Evolutionary conservation across 2,113 vertebrate genomes (phyloP), one percentile per base, ranked within the genome.

Genomic region (Phycodurus eques): DNA sequence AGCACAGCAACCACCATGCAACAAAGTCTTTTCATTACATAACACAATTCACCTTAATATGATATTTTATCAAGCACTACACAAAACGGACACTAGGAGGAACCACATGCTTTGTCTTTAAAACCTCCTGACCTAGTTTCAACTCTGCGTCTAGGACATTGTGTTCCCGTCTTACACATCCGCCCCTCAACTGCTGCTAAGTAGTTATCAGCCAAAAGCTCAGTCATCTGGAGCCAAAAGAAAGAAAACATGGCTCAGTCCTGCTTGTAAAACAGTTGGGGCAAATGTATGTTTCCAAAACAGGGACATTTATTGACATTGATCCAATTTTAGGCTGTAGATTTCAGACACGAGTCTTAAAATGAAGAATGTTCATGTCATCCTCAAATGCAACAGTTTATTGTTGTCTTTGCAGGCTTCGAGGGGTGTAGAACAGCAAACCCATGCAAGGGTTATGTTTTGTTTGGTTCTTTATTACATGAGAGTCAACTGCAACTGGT

Each of bases 91-190:
- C 92, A 89, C 85, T 57, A 89, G 92, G 86, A 87, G 90, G 91
- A 87, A 57, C 67, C 87, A 92, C 66, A 84, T 35, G 62, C 75
- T 83, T 87, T 88, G 54, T 71, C 70, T 74, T 88, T 77, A 42
- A 71, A 75, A 75, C 73, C 46, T 54, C 61, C 31, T 92, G 90
- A 90, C 92, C 91, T 86, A 88, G 73, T 92, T 93, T 88, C 44
- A 75, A 39, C 62, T 68, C 61, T 20, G 82, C 62, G 83, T 90
- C 88, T 89, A 75, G 92, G 76, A 92, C 92, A 93, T 89, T 90
- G 77, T 93, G 92, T 93, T 90, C 91, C 89, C 10, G 83, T 88
- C 77, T 86, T 78, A 68, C 77, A 75, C 72, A 72, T 77, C 43
- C 54, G 80, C 74, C 82, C 78, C 60, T 54, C 85, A 87, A 82